Evolutionary conservation across 1,140 invertebrate species (phyloP), one percentile per base, ranked within the genome.

Genomic region (Apolygus lucorum): DNA sequence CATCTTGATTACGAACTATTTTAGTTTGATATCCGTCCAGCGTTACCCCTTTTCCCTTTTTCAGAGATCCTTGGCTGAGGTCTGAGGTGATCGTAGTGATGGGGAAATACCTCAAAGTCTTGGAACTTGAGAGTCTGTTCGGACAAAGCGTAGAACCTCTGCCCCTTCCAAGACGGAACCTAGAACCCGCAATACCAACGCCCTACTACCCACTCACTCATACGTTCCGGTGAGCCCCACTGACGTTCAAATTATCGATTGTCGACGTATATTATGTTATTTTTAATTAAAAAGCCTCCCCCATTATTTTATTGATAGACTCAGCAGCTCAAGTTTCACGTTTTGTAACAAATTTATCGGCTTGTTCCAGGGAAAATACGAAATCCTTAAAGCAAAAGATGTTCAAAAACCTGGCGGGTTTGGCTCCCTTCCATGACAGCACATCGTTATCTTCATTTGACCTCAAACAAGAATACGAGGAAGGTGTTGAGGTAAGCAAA

Each of bases 361-460:
- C 34, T 62, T 62, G 22, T 63, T 63, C 27, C 17, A 63, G 62
- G 17, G 62, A 63, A 63, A 63, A 63, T 27, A 63, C 62, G 17
- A 63, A 63, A 63, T 25, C 26, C 21, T 63, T 63, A 27, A 63
- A 63, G 27, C 62, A 63, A 63, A 63, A 26, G 26, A 63, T 63
- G 62, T 63, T 25, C 27, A 63, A 63, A 17, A 63, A 63, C 24
- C 26, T 63, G 62, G 62, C 62, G 17, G 26, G 62, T 17, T 26
- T 63, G 4, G 62, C 62, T 8, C 62, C 62, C 17, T 63, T 63
- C 17, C 26, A 63, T 26, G 62, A 63, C 8, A 49, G 8, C 8
- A 11, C 8, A 8, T 49, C 34, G 8, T 17, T 11, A 11, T 49
- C 34, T 49, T 49, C 34, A 11, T 49, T 49, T 49, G 34, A 49